Conservation (phyloP, 2,797 vertebrate genomes). For the Zalophus californianus region DNA sequence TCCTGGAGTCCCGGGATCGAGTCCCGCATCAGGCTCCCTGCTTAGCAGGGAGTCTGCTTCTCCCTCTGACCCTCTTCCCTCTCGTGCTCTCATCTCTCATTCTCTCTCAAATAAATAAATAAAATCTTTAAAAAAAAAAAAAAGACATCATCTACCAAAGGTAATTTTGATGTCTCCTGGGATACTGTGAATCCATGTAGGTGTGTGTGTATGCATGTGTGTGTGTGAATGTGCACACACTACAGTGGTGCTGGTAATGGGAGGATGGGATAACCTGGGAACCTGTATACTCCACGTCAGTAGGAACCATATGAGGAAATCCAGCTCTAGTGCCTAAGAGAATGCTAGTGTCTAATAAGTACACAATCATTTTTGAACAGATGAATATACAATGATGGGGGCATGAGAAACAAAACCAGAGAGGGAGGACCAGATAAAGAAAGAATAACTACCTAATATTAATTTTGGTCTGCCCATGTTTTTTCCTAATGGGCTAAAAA, state of each 20-base stretch:
- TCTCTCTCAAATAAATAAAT: too few relatives aligned
- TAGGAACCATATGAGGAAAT: background rate
- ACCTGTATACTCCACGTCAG: background rate
- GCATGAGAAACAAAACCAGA: background rate
- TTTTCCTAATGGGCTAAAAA: constrained; percentile 2
- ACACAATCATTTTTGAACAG: background rate
- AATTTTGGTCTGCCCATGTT: background rate
- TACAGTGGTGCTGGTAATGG: accelerated
- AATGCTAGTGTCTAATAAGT: too few relatives aligned
- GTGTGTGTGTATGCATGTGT: background rate
- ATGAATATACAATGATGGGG: background rate
- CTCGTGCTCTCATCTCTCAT: too few relatives aligned
- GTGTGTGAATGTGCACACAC: background rate
- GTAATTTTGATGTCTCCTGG: background rate
- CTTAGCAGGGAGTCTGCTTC: too few relatives aligned
- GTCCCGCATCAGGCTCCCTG: too few relatives aligned
- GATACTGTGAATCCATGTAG: background rate
- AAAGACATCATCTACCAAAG: background rate
- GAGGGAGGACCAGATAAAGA: background rate
- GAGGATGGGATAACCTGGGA: accelerated
- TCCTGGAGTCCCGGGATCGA: too few relatives aligned
- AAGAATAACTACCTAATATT: background rate
- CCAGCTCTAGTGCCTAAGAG: too few relatives aligned
- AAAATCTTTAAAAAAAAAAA: too few relatives aligned
- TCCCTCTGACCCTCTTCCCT: too few relatives aligned